Evolutionary conservation across 1,140 invertebrate species (phyloP), one percentile per base, ranked within the genome.

Genomic region (Drosophila ogumai): DNA sequence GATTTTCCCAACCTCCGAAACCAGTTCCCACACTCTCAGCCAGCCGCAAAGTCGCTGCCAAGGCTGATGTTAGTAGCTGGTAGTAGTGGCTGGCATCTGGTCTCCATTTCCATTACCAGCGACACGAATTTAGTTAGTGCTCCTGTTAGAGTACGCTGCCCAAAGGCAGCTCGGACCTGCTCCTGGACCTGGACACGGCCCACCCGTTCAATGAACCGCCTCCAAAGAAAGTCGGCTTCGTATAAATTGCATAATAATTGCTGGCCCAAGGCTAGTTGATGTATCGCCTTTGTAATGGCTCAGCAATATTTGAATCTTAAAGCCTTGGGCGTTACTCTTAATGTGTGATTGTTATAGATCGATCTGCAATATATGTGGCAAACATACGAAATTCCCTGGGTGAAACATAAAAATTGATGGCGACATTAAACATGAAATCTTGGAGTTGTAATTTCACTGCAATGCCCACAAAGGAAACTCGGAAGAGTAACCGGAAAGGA

Each of bases 1-100:
- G 46, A 60, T 76, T 82, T 87, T 79, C 43, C 67, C 78, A 77
- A 73, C 58, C 52, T 57, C 64, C 50, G 34, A 72, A 80, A 87
- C 84, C 77, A 60, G 81, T 86, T 85, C 57, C 79, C 68, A 77
- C 71, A 75, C 46, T 47, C 40, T 10, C 17, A 63, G 13, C 25
- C 50, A 49, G 46, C 41, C 12, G 28, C 66, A 73, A 63, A 72
- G 69, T 59, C 69, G 52, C 66, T 54, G 69, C 49, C 71, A 74
- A 74, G 69, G 71, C 71, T 50, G 28, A 4, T 50, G 49, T 32
- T 17, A 49, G 25, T 49, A 13, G 38, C 13, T 40, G 6, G 15
- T 41, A n/a, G 1, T 19, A 17, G 47, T 32, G 6, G 28, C 31
- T 74, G 36, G 32, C 34, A 15, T 10, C 64, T 38, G 32, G 19